phyloP scores from a whole-genome alignment of 2,888 invertebrate species.

The Amitus sp. region DNA sequence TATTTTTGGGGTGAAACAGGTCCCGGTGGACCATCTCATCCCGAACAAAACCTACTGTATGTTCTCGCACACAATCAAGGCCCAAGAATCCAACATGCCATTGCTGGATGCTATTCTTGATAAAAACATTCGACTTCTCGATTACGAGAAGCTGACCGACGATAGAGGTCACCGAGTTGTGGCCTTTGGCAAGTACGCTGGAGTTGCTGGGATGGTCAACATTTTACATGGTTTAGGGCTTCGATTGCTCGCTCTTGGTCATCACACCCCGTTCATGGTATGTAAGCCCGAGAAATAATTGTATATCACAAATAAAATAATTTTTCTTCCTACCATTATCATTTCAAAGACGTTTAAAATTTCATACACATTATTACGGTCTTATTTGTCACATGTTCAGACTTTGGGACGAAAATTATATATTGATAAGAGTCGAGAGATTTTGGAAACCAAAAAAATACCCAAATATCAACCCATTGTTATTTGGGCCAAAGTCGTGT shows the following conservation, averaged over 20 bases:
- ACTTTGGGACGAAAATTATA: too few relatives aligned
- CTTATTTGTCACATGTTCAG: too few relatives aligned
- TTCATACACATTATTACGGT: too few relatives aligned
- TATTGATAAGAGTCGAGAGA: too few relatives aligned
- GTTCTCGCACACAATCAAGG: conserved; percentile 99
- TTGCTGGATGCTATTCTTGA: conserved; percentile 95
- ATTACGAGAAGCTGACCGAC: conserved; percentile 97
- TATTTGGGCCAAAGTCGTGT: too few relatives aligned
- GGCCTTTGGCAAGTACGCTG: conserved; percentile 98
- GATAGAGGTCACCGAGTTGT: conserved; percentile 90
- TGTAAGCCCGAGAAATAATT: too few relatives aligned
- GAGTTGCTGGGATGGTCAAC: conserved; percentile 98
- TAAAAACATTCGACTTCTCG: conserved; percentile 95
- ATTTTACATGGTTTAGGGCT: conserved; percentile 97
- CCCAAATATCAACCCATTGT: too few relatives aligned
- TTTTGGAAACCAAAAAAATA: too few relatives aligned
- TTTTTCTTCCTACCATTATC: too few relatives aligned
- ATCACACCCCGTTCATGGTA: conserved; percentile 99
- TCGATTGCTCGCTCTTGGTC: conserved; percentile 91
- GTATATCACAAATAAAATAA: too few relatives aligned
- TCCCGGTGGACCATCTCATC: conserved; percentile 90
- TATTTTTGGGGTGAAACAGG: conserved; percentile 97
- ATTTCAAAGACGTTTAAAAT: too few relatives aligned
- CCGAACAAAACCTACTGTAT: conserved; percentile 98
- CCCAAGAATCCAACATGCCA: conserved; percentile 98